Evolutionary conservation across 2,888 invertebrate species (phyloP).

Genomic region (Zelleria hepariella): DNA sequence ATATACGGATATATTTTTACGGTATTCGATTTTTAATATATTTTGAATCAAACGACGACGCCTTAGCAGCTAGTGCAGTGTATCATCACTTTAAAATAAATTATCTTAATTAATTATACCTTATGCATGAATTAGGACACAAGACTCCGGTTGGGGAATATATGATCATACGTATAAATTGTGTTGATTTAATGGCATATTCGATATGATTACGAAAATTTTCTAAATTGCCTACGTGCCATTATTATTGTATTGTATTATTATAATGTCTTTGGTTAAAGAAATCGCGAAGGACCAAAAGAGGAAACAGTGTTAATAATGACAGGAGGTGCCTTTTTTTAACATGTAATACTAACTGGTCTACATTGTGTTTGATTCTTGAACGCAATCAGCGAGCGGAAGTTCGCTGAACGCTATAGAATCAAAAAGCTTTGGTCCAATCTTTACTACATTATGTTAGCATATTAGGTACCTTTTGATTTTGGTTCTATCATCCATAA

Average conservation of each 20-base stretch:
- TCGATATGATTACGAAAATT: not conserved
- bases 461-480: not conserved
- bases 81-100: not conserved
- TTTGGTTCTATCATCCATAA: too few relatives aligned
- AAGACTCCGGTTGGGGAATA: not conserved
- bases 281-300: constrained; percentile 52
- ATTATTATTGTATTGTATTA: constrained; percentile 12
- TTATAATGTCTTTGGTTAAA: constrained; percentile 6
- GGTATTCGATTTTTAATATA: constrained; percentile 30
- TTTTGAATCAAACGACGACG: constrained; percentile 34
- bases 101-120: not conserved
- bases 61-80: constrained; percentile 64
- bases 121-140: not conserved
- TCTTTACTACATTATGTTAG: too few relatives aligned
- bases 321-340: constrained; percentile 49
- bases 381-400: too few relatives aligned
- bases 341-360: not conserved
- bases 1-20: constrained; percentile 44
- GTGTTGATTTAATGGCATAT: not conserved
- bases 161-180: constrained; percentile 10
- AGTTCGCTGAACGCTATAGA: too few relatives aligned
- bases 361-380: not conserved
- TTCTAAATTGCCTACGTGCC: not conserved
- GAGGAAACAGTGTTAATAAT: constrained; percentile 23
- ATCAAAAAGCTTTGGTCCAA: too few relatives aligned